Base-by-base conservation (phyloP, 2,797 vertebrate genomes). In the Melanotaenia parkinsoni region DNA sequence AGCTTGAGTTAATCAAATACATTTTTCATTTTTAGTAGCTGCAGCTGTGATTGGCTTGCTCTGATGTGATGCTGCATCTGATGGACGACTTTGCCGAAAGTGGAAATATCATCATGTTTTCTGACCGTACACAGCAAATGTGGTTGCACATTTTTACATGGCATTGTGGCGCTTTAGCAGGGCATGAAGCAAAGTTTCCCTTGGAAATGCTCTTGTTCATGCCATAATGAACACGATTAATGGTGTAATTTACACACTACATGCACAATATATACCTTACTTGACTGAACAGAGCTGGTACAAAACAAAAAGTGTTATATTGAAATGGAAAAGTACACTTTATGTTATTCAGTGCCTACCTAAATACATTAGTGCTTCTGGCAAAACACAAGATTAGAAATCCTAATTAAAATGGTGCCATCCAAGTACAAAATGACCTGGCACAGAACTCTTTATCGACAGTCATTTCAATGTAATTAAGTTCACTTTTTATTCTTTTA, bases 11-110 rank as follows among this genome's bases (percentile, higher is more conserved):
- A 40, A 40, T 40, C 53, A 11, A 47, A 6, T 38, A 54, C 30
- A 45, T 56, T 63, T 35, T 57, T 72, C 3, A 51, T 24, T 56
- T 51, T 14, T n/a, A 67, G 58, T 37, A 37, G 60, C 40, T 75
- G 35, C 57, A 65, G 57, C 12, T 60, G 8, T 63, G 28, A 58
- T 65, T 47, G 60, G 6, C 4, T n/a, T 58, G 18, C 18, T 62
- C 18, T 57, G 59, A 32, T 66, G 3, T 28, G n/a, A 61, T 45
- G 45, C 16, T 33, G 6, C 11, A 50, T 28, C 33, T 67, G 35
- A 43, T 57, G 53, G 11, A 58, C 0, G 33, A 51, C 9, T 51
- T 22, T 45, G 26, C 26, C 24, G 37, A 67, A 53, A 0, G 12
- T 67, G 20, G 26, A 74, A 68, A 65, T 50, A 11, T 47, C 40